phyloP scores from a whole-genome alignment of 2,797 vertebrate genomes.

The Syngnathus acus region DNA sequence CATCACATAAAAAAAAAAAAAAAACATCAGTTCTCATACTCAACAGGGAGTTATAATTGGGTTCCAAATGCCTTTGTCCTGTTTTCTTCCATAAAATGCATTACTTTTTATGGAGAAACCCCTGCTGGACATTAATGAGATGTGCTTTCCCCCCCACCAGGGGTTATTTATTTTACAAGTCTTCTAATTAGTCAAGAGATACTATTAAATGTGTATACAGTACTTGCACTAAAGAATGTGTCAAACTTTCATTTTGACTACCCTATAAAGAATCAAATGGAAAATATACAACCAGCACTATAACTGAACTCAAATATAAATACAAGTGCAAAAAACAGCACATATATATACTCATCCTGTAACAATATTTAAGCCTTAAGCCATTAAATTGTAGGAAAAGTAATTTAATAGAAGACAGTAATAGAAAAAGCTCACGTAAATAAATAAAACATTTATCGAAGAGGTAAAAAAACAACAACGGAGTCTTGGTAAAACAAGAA shows the following conservation, averaged over 20 bases:
- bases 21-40: not conserved
- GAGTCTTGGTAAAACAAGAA: conserved; percentile 47
- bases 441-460: conserved; percentile 60
- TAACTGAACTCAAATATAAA: conserved; percentile 15
- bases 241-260: not conserved
- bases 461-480: conserved; percentile 50
- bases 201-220: not conserved
- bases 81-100: too few relatives aligned
- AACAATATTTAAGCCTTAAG: conserved; percentile 17
- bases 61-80: not conserved
- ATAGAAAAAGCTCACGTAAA: conserved; percentile 50
- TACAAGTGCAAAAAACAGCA: not conserved
- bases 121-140: not conserved
- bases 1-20: not conserved
- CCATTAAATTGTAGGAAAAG: conserved; percentile 32
- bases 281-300: not conserved
- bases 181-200: not conserved
- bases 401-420: conserved; percentile 70
- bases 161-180: not conserved
- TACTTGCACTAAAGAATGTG: not conserved
- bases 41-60: not conserved
- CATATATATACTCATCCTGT: not conserved
- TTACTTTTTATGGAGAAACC: not conserved
- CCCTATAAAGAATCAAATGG: not conserved
- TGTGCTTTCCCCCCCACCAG: not conserved